These are phyloP conservation scores for Cephus spinipes DNA, from an alignment of 2,888 invertebrate species.

Conservation along the genomic window DNA sequence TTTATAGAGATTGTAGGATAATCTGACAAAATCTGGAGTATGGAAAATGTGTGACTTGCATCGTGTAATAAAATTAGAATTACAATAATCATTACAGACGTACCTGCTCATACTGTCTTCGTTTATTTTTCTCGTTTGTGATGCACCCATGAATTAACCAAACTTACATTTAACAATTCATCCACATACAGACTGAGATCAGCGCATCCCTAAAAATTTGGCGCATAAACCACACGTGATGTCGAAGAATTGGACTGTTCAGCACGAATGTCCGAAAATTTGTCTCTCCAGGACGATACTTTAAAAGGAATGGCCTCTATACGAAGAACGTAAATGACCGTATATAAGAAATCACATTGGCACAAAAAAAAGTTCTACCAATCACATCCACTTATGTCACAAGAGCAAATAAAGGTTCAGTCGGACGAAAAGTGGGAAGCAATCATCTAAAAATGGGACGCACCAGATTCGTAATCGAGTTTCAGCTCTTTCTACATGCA, in stretches of 20 bases:
- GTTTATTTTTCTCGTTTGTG: conserved; percentile 44
- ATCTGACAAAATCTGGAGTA: neutral
- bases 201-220: neutral
- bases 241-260: neutral
- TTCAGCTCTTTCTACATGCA: neutral
- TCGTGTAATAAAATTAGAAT: neutral
- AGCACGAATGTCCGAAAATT: neutral
- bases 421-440: neutral
- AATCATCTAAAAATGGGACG: neutral
- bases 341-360: neutral
- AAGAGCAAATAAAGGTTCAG: neutral
- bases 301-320: neutral
- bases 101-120: conserved; percentile 53
- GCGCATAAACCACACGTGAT: neutral
- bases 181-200: neutral
- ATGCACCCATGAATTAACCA: conserved; percentile 52
- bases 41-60: neutral
- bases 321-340: neutral
- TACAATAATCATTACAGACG: conserved; percentile 12
- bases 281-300: neutral
- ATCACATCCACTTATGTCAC: neutral
- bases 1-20: neutral
- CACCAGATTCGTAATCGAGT: neutral
- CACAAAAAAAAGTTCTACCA: neutral
- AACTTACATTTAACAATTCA: conserved; percentile 9